Evolutionary conservation across 1,140 invertebrate species (phyloP).

Genomic region (Micrasema minimum): DNA sequence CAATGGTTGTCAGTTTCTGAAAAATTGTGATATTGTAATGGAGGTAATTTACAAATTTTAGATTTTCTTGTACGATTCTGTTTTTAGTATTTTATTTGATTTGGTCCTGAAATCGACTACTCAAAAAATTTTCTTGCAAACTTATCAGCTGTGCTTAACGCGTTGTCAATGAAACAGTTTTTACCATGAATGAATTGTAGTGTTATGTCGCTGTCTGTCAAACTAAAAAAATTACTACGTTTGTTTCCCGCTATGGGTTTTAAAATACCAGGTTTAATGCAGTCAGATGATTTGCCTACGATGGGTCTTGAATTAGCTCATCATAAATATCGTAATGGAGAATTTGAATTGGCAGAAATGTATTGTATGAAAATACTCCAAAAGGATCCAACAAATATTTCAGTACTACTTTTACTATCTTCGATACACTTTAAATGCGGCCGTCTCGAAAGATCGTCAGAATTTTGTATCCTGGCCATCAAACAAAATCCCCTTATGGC

Average conservation of each 20-base stretch:
- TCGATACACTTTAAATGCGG: conserved; percentile 40
- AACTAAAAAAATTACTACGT: too few species aligned
- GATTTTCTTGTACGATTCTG: too few species aligned
- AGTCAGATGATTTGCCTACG: neutral
- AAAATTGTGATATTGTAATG: neutral
- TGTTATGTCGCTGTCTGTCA: too few species aligned
- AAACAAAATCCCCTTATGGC: conserved; percentile 39
- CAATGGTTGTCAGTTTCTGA: neutral
- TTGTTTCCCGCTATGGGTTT: neutral
- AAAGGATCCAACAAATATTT: conserved; percentile 12
- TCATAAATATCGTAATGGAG: conserved; percentile 36
- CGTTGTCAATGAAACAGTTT: too few species aligned
- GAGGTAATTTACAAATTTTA: neutral
- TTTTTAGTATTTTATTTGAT: too few species aligned
- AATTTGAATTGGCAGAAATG: conserved; percentile 38
- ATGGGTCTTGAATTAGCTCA: conserved; percentile 41
- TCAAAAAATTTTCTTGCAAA: too few species aligned
- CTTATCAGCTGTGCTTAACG: too few species aligned
- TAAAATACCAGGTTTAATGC: conserved; percentile 1
- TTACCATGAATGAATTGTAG: too few species aligned
- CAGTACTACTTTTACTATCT: conserved; percentile 33
- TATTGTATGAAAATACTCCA: conserved; percentile 37
- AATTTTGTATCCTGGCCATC: conserved; percentile 41
- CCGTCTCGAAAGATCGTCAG: conserved; percentile 31
- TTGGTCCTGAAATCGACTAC: too few species aligned